phyloP scores from a whole-genome alignment of 2,797 vertebrate species.

The Pseudotriccus pelzelni region DNA sequence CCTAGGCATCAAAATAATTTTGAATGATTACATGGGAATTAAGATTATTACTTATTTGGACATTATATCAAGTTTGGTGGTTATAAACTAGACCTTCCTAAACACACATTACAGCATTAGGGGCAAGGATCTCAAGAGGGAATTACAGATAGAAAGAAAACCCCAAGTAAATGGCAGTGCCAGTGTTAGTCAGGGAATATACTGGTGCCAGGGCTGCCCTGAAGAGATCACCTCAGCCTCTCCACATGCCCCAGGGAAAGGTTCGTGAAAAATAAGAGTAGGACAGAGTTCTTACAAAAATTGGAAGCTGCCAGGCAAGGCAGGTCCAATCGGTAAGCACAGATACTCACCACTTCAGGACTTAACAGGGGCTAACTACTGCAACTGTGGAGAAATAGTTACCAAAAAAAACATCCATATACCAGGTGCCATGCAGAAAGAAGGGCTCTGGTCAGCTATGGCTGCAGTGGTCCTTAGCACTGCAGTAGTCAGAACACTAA shows the following conservation, averaged over 20 bases:
- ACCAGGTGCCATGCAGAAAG: background rate
- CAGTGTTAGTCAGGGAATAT: background rate
- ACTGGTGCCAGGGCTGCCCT: background rate
- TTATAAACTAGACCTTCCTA: background rate
- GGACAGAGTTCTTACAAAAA: background rate
- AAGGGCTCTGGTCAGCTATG: background rate
- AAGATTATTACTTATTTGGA: background rate
- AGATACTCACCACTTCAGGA: background rate
- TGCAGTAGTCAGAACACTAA: background rate
- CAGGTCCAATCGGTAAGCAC: background rate
- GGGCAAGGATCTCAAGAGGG: background rate
- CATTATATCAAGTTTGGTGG: background rate
- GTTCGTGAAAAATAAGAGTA: background rate
- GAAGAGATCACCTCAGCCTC: background rate
- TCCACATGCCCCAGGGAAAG: background rate
- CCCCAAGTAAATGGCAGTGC: background rate
- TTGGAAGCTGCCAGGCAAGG: background rate
- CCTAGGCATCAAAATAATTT: background rate
- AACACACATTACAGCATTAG: background rate
- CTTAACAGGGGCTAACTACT: fast-evolving
- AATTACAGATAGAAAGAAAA: background rate
- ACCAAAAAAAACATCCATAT: background rate
- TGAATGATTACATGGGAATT: background rate
- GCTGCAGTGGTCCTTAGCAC: background rate
- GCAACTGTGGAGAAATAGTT: background rate